These are phyloP conservation scores for Cepaea hortensis DNA, from an alignment of 2,888 invertebrate genomes.

Conservation along the genomic window DNA sequence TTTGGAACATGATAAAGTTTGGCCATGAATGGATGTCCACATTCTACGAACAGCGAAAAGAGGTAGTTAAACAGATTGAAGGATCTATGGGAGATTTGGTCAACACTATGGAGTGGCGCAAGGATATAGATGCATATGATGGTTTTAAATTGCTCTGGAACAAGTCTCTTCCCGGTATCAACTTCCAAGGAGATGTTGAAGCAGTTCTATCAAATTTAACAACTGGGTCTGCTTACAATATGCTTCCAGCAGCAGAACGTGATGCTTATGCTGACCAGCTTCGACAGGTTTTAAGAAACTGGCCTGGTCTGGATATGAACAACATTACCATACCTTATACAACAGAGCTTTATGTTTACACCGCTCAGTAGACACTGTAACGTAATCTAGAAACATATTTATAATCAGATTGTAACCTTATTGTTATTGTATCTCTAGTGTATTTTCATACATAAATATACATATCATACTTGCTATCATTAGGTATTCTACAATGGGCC, in stretches of 20 bases:
- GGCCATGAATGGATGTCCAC: conserved; percentile 25
- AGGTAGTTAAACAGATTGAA: conserved; percentile 12
- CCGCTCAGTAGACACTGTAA: not conserved
- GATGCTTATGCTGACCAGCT: conserved; percentile 25
- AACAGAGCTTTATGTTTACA: conserved; percentile 24
- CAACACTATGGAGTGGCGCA: conserved; percentile 32
- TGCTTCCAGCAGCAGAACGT: conserved; percentile 9
- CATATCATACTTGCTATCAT: too few species aligned
- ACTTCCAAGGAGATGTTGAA: conserved; percentile 31
- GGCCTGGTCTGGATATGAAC: conserved; percentile 37
- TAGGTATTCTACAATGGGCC: too few species aligned
- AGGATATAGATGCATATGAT: not conserved
- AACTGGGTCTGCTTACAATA: conserved; percentile 32
- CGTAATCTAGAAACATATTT: not conserved
- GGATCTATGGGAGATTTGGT: conserved; percentile 8
- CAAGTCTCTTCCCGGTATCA: conserved; percentile 16
- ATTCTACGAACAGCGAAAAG: conserved; percentile 19
- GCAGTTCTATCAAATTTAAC: conserved; percentile 12
- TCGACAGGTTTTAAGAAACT: conserved; percentile 11
- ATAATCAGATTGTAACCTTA: too few species aligned
- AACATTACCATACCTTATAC: conserved; percentile 34
- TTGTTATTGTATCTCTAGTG: too few species aligned
- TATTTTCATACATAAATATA: too few species aligned
- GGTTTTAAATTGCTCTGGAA: conserved; percentile 10
- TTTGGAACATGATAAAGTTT: conserved; percentile 31